Conservation (phyloP, 2,797 vertebrate genomes). For the Glyptemys insculpta region DNA sequence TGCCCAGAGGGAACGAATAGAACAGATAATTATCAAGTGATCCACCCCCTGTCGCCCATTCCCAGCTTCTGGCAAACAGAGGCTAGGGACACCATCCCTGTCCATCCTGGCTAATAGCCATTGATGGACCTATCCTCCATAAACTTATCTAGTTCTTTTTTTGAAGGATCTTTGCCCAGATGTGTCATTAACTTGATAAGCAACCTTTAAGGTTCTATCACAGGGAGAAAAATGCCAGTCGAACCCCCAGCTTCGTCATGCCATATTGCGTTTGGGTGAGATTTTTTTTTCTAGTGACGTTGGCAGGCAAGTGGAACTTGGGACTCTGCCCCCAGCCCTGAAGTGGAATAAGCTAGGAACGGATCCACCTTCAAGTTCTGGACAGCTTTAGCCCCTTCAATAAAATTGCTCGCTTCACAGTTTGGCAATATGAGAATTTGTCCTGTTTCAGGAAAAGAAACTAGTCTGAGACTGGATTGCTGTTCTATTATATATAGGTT, state of each 20-base stretch:
- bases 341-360: not conserved
- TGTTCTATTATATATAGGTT: not conserved
- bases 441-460: not conserved
- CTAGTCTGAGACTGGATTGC: not conserved
- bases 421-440: not conserved
- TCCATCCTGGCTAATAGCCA: too few species aligned
- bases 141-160: not conserved
- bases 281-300: not conserved
- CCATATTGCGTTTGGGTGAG: not conserved
- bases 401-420: not conserved
- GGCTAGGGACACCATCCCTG: too few species aligned
- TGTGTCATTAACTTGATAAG: not conserved
- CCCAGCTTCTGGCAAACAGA: too few species aligned
- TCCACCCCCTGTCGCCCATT: too few species aligned
- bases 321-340: rapidly evolving
- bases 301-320: not conserved
- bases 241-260: not conserved
- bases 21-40: too few species aligned
- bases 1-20: too few species aligned
- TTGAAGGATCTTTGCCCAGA: not conserved
- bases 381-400: not conserved
- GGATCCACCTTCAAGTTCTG: not conserved
- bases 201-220: not conserved
- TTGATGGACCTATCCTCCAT: too few species aligned
- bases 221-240: not conserved